Percentiles rank a stretch among this genome's conserved stretches.
Conservation (phyloP, 1,140 invertebrate genomes). For the Coenobita brevimanus region DNA sequence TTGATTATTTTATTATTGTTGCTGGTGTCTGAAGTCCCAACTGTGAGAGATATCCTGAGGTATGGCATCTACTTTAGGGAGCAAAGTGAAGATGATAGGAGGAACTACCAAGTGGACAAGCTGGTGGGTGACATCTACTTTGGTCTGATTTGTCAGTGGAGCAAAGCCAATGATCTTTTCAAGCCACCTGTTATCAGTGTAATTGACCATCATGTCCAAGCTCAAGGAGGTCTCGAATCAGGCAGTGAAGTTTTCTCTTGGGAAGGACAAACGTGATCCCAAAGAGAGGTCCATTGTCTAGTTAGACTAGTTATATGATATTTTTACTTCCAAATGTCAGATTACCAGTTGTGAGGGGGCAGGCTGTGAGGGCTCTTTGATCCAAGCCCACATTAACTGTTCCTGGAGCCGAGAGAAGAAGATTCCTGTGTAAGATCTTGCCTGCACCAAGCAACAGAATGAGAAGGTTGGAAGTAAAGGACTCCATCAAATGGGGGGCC, state of each 20-base stretch:
- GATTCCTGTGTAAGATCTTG: too few relatives aligned
- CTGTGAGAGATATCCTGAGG: slow-evolving; percentile 7
- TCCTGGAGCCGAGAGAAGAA: slow-evolving; percentile 1
- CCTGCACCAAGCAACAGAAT: not conserved
- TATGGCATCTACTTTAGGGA: not conserved
- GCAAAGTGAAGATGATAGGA: too few relatives aligned
- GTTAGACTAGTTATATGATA: slow-evolving; percentile 13
- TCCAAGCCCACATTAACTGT: slow-evolving; percentile 11
- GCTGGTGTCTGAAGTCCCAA: slow-evolving; percentile 2
- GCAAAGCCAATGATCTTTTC: not conserved
- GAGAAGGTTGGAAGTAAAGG: not conserved
- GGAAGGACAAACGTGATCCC: too few relatives aligned
- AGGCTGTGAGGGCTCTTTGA: slow-evolving; percentile 2
- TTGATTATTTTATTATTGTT: not conserved
- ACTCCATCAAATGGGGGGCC: slow-evolving; percentile 1
- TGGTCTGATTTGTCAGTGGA: not conserved
- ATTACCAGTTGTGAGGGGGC: slow-evolving; percentile 1
- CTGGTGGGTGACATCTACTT: not conserved
- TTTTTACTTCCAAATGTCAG: not conserved
- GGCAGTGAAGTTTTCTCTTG: too few relatives aligned
- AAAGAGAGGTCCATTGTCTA: not conserved
- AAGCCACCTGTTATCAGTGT: too few relatives aligned
- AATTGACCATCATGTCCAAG: too few relatives aligned
- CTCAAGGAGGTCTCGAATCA: too few relatives aligned
- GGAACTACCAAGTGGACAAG: too few relatives aligned